A percentile compares a stretch with the other conserved stretches of the same genome.
Evolutionary conservation across 2,113 vertebrate genomes (phyloP).

Genomic region (Salvelinus fontinalis): DNA sequence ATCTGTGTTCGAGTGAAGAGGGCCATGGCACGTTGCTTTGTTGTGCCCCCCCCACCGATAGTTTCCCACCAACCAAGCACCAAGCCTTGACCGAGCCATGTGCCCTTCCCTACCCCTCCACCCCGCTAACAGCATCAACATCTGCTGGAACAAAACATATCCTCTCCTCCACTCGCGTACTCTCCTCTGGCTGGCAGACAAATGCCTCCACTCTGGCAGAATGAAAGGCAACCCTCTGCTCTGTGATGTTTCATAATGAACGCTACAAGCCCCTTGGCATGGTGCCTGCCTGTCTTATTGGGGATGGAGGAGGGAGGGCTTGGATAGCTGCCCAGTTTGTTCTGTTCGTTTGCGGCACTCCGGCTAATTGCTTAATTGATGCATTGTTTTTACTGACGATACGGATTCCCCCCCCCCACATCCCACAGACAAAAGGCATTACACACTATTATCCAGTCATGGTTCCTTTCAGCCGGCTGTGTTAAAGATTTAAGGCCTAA

Average conservation of each 20-base stretch:
- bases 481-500: slow-evolving; percentile 75
- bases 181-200: slow-evolving; percentile 68
- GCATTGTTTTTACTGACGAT: slow-evolving; percentile 81
- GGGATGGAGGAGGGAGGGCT: slow-evolving; percentile 60
- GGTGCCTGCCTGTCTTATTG: slow-evolving; percentile 64
- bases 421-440: slow-evolving; percentile 76
- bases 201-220: slow-evolving; percentile 73
- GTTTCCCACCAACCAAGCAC: slow-evolving; percentile 36
- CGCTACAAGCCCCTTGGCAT: slow-evolving; percentile 79
- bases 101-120: slow-evolving; percentile 49
- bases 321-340: slow-evolving; percentile 83
- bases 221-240: slow-evolving; percentile 72
- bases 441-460: slow-evolving; percentile 75
- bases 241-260: slow-evolving; percentile 81
- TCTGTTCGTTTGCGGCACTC: slow-evolving; percentile 34
- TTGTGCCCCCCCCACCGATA: slow-evolving; percentile 6
- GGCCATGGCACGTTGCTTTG: slow-evolving; percentile 31
- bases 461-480: slow-evolving; percentile 69
- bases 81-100: slow-evolving; percentile 71
- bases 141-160: slow-evolving; percentile 74
- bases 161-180: slow-evolving; percentile 35
- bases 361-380: slow-evolving; percentile 83
- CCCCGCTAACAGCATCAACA: slow-evolving; percentile 69
- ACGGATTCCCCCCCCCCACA: slow-evolving; percentile 64
- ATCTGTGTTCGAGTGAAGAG: slow-evolving; percentile 75